phyloP scores from a whole-genome alignment of 2,113 vertebrate genomes.

The Callospermophilus lateralis region DNA sequence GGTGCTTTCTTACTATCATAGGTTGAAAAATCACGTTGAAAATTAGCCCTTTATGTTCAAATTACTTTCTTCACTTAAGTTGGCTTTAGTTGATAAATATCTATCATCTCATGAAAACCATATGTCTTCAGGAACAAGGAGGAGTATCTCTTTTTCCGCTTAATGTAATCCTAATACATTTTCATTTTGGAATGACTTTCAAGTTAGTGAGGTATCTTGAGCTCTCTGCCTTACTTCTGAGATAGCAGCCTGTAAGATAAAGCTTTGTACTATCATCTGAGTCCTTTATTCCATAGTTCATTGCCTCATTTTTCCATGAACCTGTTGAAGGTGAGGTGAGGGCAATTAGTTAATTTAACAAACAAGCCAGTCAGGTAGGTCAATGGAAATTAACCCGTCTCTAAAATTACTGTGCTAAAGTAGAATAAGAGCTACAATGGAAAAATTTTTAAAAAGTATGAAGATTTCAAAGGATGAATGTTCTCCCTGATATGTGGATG shows the following conservation, averaged over 20 bases:
- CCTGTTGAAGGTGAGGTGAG: not conserved
- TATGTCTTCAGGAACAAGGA: not conserved
- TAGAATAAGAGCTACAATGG: too few relatives aligned
- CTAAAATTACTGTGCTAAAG: not conserved
- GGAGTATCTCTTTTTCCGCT: not conserved
- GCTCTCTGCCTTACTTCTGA: not conserved
- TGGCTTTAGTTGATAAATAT: not conserved
- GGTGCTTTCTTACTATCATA: not conserved
- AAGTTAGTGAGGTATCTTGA: not conserved
- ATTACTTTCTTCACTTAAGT: not conserved
- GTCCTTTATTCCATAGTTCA: not conserved
- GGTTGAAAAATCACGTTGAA: not conserved
- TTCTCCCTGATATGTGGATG: too few relatives aligned
- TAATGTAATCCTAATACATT: not conserved
- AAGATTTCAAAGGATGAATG: too few relatives aligned
- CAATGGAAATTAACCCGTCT: not conserved
- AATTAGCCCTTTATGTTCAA: not conserved
- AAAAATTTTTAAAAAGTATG: not conserved
- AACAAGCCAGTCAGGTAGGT: not conserved
- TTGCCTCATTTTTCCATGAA: not conserved
- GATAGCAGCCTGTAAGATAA: not conserved
- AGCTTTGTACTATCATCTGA: not conserved
- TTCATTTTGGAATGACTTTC: not conserved
- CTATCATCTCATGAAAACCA: slow-evolving; percentile 47
- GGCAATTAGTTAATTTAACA: not conserved